Evolutionary conservation across 2,888 invertebrate genomes (phyloP).

Genomic region (Schizaphis graminum): DNA sequence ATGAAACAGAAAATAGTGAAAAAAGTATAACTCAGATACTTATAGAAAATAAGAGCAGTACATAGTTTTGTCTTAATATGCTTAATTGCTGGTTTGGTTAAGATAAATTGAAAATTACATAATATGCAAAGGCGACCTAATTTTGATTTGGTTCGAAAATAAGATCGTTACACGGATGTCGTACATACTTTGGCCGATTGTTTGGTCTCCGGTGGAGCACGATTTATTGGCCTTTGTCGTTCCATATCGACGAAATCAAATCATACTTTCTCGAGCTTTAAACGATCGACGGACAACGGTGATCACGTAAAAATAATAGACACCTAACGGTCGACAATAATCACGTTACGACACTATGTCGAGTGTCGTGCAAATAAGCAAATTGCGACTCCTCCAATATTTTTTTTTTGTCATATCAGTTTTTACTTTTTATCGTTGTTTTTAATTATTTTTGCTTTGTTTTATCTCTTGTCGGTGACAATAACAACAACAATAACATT

Average conservation of each 20-base stretch:
- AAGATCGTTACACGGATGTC: neutral
- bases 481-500: neutral
- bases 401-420: neutral
- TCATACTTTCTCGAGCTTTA: neutral
- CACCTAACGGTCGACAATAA: neutral
- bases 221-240: conserved; percentile 49
- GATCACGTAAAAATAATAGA: neutral
- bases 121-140: neutral
- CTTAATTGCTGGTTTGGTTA: neutral
- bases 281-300: neutral
- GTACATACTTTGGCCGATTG: conserved; percentile 43
- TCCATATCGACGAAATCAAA: conserved; percentile 25
- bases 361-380: neutral
- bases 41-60: neutral
- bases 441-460: neutral
- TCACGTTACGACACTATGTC: neutral
- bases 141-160: neutral
- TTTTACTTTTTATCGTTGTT: neutral
- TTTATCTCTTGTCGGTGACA: neutral
- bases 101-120: neutral
- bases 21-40: neutral
- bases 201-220: conserved; percentile 12
- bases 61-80: neutral
- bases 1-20: neutral
- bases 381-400: conserved; percentile 4